Percentiles rank a stretch among this genome's conserved stretches.
phyloP scores from a whole-genome alignment of 1,140 invertebrate genomes.

The Diabrotica undecimpunctata region DNA sequence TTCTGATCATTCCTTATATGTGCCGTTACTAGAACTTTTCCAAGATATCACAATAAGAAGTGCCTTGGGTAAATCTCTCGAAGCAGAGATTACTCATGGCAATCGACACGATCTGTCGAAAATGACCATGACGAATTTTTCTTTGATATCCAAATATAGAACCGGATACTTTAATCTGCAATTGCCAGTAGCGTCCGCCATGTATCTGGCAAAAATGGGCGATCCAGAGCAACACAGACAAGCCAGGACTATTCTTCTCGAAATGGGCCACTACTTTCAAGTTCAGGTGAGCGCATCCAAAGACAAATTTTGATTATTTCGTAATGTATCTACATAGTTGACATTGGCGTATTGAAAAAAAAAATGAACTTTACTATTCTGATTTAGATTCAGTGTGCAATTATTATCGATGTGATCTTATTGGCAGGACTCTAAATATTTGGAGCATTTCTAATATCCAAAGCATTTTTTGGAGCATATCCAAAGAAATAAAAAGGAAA shows the following conservation, averaged over 20 bases:
- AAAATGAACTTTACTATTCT: not conserved
- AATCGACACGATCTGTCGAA: conserved; percentile 63
- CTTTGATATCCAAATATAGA: conserved; percentile 91
- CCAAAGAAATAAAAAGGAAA: too few species aligned
- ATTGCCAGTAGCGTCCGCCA: conserved; percentile 81
- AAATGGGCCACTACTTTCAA: conserved; percentile 98
- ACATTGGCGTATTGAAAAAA: not conserved
- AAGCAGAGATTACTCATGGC: conserved; percentile 57
- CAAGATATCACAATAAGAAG: conserved; percentile 82
- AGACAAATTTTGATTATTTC: not conserved
- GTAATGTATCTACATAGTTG: not conserved
- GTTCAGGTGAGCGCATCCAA: conserved; percentile 64
- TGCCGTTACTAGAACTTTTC: conserved; percentile 78
- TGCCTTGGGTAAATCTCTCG: conserved; percentile 73
- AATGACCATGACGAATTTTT: conserved; percentile 83
- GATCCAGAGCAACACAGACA: conserved; percentile 79
- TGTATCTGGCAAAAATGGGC: conserved; percentile 68
- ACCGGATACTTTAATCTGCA: conserved; percentile 94
- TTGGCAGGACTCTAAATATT: too few species aligned
- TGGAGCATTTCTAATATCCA: too few species aligned
- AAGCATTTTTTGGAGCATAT: too few species aligned
- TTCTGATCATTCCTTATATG: conserved; percentile 71
- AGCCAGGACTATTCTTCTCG: conserved; percentile 81
- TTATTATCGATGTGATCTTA: too few species aligned
- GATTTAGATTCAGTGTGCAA: too few species aligned